A percentile compares a stretch with the other conserved stretches of the same genome.
Conservation (phyloP, 2,113 vertebrate species). For the Cynopterus brachyotis region DNA sequence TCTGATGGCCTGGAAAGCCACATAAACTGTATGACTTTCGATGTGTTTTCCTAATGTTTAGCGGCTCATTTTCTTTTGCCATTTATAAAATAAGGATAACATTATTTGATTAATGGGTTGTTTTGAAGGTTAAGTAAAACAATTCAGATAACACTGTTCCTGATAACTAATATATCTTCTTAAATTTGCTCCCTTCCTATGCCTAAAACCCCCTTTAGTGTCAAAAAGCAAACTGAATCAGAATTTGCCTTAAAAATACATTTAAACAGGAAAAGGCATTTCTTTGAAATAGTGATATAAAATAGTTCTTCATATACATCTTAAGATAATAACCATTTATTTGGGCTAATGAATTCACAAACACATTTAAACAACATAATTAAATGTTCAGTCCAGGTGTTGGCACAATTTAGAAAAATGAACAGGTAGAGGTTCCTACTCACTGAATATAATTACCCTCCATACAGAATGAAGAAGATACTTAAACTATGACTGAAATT, state of each 20-base stretch:
- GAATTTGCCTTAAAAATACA: conserved; percentile 13
- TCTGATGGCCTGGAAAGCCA: background rate
- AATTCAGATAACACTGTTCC: background rate
- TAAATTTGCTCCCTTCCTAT: background rate
- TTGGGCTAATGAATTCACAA: background rate
- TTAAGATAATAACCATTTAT: conserved; percentile 36
- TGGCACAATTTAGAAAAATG: background rate
- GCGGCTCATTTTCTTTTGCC: background rate
- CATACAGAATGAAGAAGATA: background rate
- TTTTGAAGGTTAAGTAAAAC: background rate
- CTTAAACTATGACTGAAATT: background rate
- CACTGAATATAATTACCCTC: background rate
- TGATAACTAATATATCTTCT: background rate
- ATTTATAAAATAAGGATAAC: background rate
- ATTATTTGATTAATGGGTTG: background rate
- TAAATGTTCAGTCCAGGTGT: background rate
- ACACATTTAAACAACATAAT: conserved; percentile 38
- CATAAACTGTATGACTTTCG: background rate
- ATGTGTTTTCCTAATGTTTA: background rate
- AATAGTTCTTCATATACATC: background rate
- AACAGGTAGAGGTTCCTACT: background rate
- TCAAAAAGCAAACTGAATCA: background rate
- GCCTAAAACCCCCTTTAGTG: background rate
- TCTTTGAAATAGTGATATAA: background rate
- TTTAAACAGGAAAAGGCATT: background rate